Evolutionary conservation across 2,113 vertebrate species (phyloP), one percentile per base, ranked within the genome.

Genomic region (Rattus rattus): DNA sequence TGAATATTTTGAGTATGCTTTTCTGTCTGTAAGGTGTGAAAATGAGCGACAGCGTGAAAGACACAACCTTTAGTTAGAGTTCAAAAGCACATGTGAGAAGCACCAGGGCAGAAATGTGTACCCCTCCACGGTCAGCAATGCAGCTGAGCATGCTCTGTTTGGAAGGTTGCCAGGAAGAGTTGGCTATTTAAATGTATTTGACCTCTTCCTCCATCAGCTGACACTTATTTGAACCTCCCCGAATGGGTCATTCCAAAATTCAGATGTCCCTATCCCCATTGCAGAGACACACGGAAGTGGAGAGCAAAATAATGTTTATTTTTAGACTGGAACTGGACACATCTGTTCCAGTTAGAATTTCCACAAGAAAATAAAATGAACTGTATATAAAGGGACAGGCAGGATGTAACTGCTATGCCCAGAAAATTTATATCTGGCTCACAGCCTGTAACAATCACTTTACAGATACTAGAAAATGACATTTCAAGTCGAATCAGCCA

Each of bases 341-440:
- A 94, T 88, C 56, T 96, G 49, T 94, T 96, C 39, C 8, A 91
- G 92, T 84, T 30, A 94, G 63, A 96, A 17, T 70, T 70, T 79
- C 33, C 87, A 22, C 4, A 90, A 90, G 63, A 96, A 96, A 88
- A 97, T 91, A 97, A 88, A 91, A 93, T 84, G 63, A 91, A 92
- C 20, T 84, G 16, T 75, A 93, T 36, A 93, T 93, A 96, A 95
- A 96, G 16, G 63, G 39, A 92, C 47, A 92, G 63, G 67, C 73
- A 92, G 73, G 39, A 81, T 95, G 95, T 97, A 88, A 94, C 59
- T 54, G 8, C 83, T 92, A 88, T 20, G 20, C 13, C 39, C 17
- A 87, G 92, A n/a, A 96, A 96, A 96, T 92, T 94, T 30, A 61
- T 72, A 90, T 91, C 91, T 93, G 43, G 54, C n/a, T 96, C 61